phyloP scores from a whole-genome alignment of 2,797 vertebrate species.

The Adrianichthys oophorus region DNA sequence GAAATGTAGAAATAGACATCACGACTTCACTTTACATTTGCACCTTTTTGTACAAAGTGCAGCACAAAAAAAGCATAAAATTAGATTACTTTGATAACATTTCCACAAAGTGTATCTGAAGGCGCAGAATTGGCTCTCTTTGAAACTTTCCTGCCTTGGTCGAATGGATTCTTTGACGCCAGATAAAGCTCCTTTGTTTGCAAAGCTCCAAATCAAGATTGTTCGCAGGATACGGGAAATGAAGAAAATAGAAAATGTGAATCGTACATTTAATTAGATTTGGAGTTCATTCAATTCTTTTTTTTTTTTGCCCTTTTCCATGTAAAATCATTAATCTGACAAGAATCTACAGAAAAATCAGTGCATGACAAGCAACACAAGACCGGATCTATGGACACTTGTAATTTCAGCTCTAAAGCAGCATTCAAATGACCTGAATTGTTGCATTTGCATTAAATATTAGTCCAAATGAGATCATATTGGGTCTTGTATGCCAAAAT shows the following conservation, averaged over 20 bases:
- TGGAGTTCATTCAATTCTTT: no score
- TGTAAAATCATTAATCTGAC: no score
- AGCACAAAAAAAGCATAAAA: conserved; percentile 7
- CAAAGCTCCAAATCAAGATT: conserved; percentile 15
- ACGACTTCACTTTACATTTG: not conserved
- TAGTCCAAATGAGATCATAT: no score
- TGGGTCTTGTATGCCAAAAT: no score
- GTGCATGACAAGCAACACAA: no score
- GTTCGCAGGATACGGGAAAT: not conserved
- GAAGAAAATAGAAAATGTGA: not conserved
- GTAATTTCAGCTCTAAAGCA: no score
- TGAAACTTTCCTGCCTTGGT: conserved; percentile 39
- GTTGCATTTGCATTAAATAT: no score
- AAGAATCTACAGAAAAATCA: no score
- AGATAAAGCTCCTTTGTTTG: conserved; percentile 54
- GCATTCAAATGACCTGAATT: no score
- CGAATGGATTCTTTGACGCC: conserved; percentile 52
- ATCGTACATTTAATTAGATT: no score
- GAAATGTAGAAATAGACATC: not conserved
- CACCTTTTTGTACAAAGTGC: not conserved
- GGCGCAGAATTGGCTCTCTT: conserved; percentile 36
- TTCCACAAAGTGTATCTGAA: conserved; percentile 42
- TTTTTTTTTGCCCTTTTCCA: no score
- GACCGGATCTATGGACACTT: no score
- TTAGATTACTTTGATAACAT: conserved; percentile 39